Evolutionary conservation across 2,888 invertebrate species (phyloP).

Genomic region (Sericinus montela): DNA sequence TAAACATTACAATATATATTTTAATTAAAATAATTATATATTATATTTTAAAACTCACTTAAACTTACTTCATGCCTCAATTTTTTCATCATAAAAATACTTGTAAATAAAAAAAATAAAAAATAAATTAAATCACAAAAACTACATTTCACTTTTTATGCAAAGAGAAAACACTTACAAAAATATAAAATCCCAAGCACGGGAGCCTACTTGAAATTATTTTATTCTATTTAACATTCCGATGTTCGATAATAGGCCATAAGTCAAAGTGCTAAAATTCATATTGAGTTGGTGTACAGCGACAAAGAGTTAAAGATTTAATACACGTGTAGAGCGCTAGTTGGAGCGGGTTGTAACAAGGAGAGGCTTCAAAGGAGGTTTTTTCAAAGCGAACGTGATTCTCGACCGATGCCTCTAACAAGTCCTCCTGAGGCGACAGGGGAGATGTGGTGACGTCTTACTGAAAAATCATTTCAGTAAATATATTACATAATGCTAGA

Average conservation of each 20-base stretch:
- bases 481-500: slow-evolving; percentile 11
- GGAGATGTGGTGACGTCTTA: slow-evolving; percentile 38
- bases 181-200: slow-evolving; percentile 51
- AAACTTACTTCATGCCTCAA: background rate
- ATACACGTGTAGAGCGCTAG: slow-evolving; percentile 51
- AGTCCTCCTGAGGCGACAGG: slow-evolving; percentile 44
- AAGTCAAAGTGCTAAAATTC: slow-evolving; percentile 25
- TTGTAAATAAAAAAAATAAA: slow-evolving; percentile 14
- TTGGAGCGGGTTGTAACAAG: slow-evolving; percentile 52
- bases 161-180: slow-evolving; percentile 38
- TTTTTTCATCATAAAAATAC: slow-evolving; percentile 3
- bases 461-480: slow-evolving; percentile 34
- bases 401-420: slow-evolving; percentile 58
- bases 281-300: slow-evolving; percentile 25
- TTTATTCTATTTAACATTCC: slow-evolving; percentile 31
- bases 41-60: too few species aligned
- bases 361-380: slow-evolving; percentile 61
- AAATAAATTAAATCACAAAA: slow-evolving; percentile 23
- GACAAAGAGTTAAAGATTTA: slow-evolving; percentile 46
- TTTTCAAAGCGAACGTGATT: slow-evolving; percentile 69
- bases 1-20: too few species aligned
- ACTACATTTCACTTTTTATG: slow-evolving; percentile 21
- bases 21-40: too few species aligned
- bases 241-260: slow-evolving; percentile 24
- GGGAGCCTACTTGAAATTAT: slow-evolving; percentile 49